A percentile compares a stretch with the other conserved stretches of the same genome.
These are phyloP conservation scores for Drosophila borborema DNA, from an alignment of 2,888 invertebrate species.

Conservation along the genomic window DNA sequence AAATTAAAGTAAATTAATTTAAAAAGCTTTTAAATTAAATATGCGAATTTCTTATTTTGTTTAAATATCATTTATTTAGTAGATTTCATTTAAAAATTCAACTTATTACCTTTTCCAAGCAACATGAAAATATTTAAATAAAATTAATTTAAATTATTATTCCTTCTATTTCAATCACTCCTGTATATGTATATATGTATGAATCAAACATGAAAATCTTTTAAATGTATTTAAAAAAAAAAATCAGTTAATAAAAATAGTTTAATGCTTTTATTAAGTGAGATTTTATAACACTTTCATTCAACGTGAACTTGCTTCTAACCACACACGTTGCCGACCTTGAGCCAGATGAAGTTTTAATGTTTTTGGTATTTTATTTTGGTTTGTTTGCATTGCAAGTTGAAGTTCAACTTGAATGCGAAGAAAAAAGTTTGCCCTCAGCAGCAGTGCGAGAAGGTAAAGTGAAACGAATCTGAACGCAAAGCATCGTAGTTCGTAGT, in stretches of 20 bases:
- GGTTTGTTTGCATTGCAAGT: constrained; percentile 41
- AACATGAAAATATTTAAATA: too few relatives aligned
- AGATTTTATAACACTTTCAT: constrained; percentile 5
- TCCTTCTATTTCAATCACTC: too few relatives aligned
- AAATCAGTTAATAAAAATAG: background rate
- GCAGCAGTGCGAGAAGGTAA: constrained; percentile 26
- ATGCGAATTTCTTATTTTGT: too few relatives aligned
- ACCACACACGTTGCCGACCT: constrained; percentile 46
- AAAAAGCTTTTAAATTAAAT: too few relatives aligned
- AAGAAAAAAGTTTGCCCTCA: constrained; percentile 27
- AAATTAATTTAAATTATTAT: too few relatives aligned
- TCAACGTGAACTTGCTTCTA: constrained; percentile 9
- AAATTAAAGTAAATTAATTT: too few relatives aligned
- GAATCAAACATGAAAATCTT: background rate
- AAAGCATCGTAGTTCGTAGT: constrained; percentile 67
- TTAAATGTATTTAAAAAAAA: background rate
- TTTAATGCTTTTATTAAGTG: background rate
- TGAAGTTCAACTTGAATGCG: constrained; percentile 42
- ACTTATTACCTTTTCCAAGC: too few relatives aligned
- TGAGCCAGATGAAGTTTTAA: constrained; percentile 41
- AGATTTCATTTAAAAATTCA: too few relatives aligned
- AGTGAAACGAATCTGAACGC: constrained; percentile 27
- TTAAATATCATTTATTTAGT: too few relatives aligned
- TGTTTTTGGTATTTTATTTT: background rate
- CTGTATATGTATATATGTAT: too few relatives aligned